Conservation (phyloP, 2,113 vertebrate species). For the Rhizomys pruinosus region DNA sequence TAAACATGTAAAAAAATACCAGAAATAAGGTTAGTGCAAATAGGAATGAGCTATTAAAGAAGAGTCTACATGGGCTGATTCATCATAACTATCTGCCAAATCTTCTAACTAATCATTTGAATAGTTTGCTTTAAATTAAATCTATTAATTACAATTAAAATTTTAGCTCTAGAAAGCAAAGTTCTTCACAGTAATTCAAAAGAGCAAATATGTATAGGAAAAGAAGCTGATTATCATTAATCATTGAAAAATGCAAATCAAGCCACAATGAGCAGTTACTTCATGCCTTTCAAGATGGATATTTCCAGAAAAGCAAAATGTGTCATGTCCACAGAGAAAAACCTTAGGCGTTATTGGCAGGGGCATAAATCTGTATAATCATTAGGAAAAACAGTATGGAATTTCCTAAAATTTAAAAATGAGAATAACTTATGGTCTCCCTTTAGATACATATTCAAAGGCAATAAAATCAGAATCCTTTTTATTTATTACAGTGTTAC, state of each 20-base stretch:
- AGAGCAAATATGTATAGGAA: not conserved
- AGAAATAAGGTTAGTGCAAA: constrained; percentile 20
- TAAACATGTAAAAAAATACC: not conserved
- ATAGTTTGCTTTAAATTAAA: constrained; percentile 43
- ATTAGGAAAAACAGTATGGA: not conserved
- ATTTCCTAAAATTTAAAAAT: not conserved
- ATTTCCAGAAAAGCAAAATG: not conserved
- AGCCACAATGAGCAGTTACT: not conserved
- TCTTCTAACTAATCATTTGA: constrained; percentile 20
- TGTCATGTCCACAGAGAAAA: not conserved
- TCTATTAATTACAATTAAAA: constrained; percentile 16
- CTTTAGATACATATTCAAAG: not conserved
- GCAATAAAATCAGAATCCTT: not conserved
- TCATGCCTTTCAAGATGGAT: not conserved
- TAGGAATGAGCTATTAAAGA: not conserved
- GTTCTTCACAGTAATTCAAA: constrained; percentile 20
- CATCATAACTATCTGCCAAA: not conserved
- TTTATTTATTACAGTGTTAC: not conserved
- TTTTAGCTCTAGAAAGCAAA: constrained; percentile 19
- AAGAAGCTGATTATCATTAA: not conserved
- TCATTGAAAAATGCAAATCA: not conserved
- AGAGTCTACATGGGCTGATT: not conserved
- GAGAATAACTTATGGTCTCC: not conserved
- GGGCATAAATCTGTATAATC: not conserved
- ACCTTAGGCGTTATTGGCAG: not conserved